These are phyloP conservation scores for Siniperca chuatsi DNA, from an alignment of 2,113 vertebrate genomes.

Conservation along the genomic window DNA sequence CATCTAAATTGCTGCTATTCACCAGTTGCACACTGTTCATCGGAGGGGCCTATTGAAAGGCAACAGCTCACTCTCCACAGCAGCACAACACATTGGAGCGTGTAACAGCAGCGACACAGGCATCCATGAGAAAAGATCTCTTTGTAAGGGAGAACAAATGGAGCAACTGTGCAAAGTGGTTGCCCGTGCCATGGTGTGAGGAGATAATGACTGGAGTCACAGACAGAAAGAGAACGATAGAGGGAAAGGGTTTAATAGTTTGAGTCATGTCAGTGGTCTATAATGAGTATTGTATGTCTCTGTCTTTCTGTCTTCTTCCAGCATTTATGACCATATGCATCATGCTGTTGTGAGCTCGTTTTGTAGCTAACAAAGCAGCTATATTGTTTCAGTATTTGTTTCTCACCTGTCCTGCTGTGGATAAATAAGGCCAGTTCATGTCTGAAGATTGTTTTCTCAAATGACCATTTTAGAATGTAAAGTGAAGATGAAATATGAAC, in stretches of 20 bases:
- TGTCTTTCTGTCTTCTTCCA: constrained; percentile 1
- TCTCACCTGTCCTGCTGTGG: not conserved
- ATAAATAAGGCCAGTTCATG: not conserved
- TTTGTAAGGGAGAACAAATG: constrained; percentile 75
- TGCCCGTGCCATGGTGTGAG: constrained; percentile 52
- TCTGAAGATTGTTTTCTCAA: not conserved
- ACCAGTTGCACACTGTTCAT: constrained; percentile 44
- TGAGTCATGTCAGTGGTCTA: constrained; percentile 41
- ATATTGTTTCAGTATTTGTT: not conserved
- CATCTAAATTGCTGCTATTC: constrained; percentile 66
- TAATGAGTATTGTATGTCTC: constrained; percentile 34
- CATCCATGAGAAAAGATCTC: constrained; percentile 61
- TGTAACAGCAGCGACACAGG: constrained; percentile 34
- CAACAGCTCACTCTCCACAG: constrained; percentile 50
- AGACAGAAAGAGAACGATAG: constrained; percentile 30
- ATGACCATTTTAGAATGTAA: not conserved
- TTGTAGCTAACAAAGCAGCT: not conserved
- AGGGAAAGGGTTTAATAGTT: constrained; percentile 31
- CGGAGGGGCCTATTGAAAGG: constrained; percentile 40
- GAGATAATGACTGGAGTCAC: constrained; percentile 63
- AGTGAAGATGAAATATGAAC: not conserved
- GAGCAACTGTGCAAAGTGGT: constrained; percentile 57
- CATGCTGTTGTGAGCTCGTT: constrained; percentile 5
- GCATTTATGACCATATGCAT: not conserved
- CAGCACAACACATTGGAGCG: constrained; percentile 27